Percentiles rank a stretch among this genome's conserved stretches.
Conservation (phyloP, 2,888 invertebrate species). For the Hydraecia micacea region DNA sequence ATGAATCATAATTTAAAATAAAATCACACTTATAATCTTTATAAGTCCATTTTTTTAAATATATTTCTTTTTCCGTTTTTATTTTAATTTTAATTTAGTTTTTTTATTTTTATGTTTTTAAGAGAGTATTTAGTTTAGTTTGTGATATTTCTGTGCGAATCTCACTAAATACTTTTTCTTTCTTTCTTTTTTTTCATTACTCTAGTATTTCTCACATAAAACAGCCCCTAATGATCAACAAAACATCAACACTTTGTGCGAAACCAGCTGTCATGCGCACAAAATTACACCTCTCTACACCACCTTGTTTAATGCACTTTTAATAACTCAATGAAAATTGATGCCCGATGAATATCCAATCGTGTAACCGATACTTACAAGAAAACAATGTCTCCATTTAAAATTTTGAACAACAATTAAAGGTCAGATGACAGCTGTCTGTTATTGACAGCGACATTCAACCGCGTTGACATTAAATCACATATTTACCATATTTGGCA, state of each 20-base stretch:
- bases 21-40: neutral
- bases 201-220: neutral
- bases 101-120: too few species aligned
- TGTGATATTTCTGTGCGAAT: neutral
- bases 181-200: neutral
- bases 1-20: neutral
- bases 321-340: slow-evolving; percentile 39
- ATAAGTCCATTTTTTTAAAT: neutral
- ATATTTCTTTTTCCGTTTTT: neutral
- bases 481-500: slow-evolving; percentile 60
- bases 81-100: too few species aligned
- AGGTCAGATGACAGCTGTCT: slow-evolving; percentile 59
- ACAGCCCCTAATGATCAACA: neutral
- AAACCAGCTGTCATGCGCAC: slow-evolving; percentile 17
- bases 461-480: slow-evolving; percentile 62
- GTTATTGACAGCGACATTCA: slow-evolving; percentile 62
- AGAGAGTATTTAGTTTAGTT: neutral
- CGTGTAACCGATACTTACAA: slow-evolving; percentile 37
- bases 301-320: slow-evolving; percentile 10
- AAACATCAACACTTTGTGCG: neutral
- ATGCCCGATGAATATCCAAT: slow-evolving; percentile 28
- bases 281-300: slow-evolving; percentile 6
- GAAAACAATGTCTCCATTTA: slow-evolving; percentile 42
- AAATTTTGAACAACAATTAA: slow-evolving; percentile 52
- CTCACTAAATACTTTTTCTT: neutral